Percentiles rank a stretch among this genome's conserved stretches.
phyloP scores from a whole-genome alignment of 2,797 vertebrate genomes.

The Heterohyrax brucei region DNA sequence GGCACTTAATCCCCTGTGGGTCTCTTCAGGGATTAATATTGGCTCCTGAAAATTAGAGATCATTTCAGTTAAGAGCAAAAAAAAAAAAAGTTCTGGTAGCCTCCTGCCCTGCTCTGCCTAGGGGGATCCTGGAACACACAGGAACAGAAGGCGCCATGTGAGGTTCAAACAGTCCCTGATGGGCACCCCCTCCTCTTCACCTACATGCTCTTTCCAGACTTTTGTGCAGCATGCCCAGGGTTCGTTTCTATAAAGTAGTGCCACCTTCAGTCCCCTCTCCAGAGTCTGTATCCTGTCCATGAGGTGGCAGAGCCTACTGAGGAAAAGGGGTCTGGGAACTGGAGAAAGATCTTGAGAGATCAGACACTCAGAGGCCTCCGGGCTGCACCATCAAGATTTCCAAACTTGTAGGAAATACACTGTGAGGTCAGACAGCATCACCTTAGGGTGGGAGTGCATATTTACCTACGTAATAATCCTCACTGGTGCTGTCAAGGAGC shows the following conservation, averaged over 20 bases:
- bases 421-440: not conserved
- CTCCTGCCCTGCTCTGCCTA: rapidly evolving
- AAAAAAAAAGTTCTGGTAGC: too few relatives aligned
- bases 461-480: not conserved
- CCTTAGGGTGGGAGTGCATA: not conserved
- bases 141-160: not conserved
- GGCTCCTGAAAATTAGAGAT: not conserved
- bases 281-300: not conserved
- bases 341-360: not conserved
- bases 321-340: not conserved
- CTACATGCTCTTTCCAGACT: not conserved
- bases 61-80: not conserved
- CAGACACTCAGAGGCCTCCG: not conserved
- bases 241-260: not conserved
- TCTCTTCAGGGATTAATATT: not conserved
- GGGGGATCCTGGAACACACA: too few relatives aligned
- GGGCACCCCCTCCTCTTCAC: not conserved
- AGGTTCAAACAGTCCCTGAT: not conserved
- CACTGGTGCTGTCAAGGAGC: not conserved
- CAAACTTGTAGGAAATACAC: not conserved
- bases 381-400: not conserved
- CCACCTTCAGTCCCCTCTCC: not conserved
- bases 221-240: not conserved
- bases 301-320: not conserved
- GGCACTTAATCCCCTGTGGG: not conserved